Conservation (phyloP, 2,113 vertebrate species). For the Urocynchramus pylzowi region DNA sequence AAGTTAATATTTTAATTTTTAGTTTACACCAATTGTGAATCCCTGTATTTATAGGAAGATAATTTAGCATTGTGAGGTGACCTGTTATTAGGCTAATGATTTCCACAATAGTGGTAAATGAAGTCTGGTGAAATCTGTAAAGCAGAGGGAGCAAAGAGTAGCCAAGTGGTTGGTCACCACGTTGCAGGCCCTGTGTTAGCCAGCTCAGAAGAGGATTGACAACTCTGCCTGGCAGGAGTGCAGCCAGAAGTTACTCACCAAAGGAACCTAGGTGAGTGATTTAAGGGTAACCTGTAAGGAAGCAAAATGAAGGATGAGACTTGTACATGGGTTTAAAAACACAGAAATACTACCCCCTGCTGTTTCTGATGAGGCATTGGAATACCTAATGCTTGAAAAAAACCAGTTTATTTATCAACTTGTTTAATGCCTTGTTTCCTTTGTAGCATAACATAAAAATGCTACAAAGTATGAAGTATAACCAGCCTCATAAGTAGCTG, state of each 20-base stretch:
- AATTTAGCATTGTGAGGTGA: neutral
- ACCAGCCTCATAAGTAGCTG: neutral
- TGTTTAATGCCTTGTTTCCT: neutral
- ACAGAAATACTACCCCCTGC: conserved; percentile 52
- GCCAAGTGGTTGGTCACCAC: neutral
- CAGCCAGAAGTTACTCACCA: neutral
- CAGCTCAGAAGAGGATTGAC: neutral
- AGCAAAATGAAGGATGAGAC: neutral
- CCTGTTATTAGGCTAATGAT: neutral
- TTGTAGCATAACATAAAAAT: neutral
- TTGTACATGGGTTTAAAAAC: neutral
- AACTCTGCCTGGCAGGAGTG: neutral
- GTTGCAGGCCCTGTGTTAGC: neutral
- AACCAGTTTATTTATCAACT: neutral
- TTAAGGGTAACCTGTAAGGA: neutral
- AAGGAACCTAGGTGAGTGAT: neutral
- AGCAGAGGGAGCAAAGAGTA: neutral
- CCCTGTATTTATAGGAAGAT: neutral
- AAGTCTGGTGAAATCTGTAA: neutral
- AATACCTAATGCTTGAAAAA: neutral
- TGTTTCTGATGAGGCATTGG: neutral
- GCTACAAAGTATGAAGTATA: neutral
- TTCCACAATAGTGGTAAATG: neutral
- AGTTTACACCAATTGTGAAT: neutral
- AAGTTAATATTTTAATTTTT: neutral